phyloP scores from a whole-genome alignment of 2,888 invertebrate species.

The Cremastinae sp. region DNA sequence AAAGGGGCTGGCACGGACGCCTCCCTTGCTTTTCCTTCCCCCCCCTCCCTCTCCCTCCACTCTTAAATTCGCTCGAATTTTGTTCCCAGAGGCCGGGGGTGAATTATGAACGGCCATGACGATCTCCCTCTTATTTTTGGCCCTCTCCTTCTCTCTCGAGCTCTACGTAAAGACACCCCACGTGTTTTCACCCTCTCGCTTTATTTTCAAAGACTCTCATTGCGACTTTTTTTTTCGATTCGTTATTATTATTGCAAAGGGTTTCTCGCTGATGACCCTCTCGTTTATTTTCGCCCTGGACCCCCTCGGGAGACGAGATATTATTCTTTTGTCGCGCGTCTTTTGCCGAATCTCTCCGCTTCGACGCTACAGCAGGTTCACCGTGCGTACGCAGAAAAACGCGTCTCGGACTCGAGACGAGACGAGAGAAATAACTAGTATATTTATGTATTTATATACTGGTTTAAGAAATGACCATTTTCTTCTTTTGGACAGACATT shows the following conservation, averaged over 20 bases:
- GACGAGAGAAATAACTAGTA: no score
- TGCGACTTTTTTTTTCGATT: no score
- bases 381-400: no score
- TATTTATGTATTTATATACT: no score
- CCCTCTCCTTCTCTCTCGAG: neutral
- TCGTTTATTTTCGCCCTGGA: neutral
- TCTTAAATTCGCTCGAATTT: no score
- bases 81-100: no score
- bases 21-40: conserved; percentile 1
- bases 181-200: neutral
- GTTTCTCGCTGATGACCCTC: neutral
- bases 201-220: conserved; percentile 12
- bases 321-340: conserved; percentile 38
- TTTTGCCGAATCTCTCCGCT: no score
- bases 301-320: neutral
- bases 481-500: no score
- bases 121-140: conserved; percentile 30
- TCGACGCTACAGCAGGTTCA: no score
- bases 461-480: no score
- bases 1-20: conserved; percentile 18
- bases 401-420: no score
- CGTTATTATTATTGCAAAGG: neutral
- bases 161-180: no score
- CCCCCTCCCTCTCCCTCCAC: conserved; percentile 41
- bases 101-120: conserved; percentile 65